Evolutionary conservation across 1,140 invertebrate species (phyloP), one percentile per base, ranked within the genome.

Genomic region (Drosophila kohkoa): DNA sequence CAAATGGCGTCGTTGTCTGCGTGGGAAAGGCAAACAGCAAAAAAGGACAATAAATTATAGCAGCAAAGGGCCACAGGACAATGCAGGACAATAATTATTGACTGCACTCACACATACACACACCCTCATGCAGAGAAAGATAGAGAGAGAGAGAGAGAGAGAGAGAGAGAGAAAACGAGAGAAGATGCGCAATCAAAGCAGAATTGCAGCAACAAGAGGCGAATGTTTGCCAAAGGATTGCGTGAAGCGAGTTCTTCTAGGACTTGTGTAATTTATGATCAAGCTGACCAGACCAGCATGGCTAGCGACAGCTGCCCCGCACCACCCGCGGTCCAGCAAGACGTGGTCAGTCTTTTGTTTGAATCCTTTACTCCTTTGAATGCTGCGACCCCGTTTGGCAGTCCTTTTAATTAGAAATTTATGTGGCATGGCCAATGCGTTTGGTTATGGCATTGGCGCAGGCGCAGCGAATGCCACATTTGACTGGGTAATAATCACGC

Each of bases 71-170:
- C 78, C 76, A 60, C 38, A 68, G 71, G 43, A 87, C 83, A 87
- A 88, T 88, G 74, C 73, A 69, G 65, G 71, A 83, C 83, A 80
- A 83, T 85, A 75, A 86, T 85, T 77, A 87, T 80, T 70, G 62
- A 80, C 72, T 72, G 79, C 77, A 69, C 46, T 20, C 25, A 45
- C 55, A 58, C 38, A 41, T 3, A 54, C 30, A 58, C 48, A 25
- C 45, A 55, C 11, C 62, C 41, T 16, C 2, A 48, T 2, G 10
- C 1, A 41, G 3, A 10, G 52, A 11, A 4, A 28, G 4, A 20
- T 7, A 49, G 41, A 7, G 7, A 35, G 15, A 20, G n/a, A 60
- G 6, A 49, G 5, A 6, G 51, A 20, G 48, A 46, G 11, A 28
- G 3, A 16, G 11, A 38, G 41, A 15, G 11, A 20, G 15, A 32